Evolutionary conservation across 1,140 invertebrate species (phyloP).

Genomic region (Lerema accius): DNA sequence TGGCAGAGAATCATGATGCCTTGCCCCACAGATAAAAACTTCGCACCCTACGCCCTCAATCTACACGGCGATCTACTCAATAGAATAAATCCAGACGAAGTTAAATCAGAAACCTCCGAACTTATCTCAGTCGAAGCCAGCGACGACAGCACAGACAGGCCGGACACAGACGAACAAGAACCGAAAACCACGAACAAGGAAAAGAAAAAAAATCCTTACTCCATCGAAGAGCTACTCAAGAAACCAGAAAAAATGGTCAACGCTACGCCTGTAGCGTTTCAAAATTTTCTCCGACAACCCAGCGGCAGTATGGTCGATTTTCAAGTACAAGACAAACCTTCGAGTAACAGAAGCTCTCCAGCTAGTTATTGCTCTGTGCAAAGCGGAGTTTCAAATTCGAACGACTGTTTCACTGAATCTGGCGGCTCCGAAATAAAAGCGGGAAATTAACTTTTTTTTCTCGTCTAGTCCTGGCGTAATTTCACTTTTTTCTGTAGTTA

Average conservation of each 20-base stretch:
- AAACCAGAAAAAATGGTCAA: conserved; percentile 86
- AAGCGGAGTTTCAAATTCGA: conserved; percentile 70
- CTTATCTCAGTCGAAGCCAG: conserved; percentile 83
- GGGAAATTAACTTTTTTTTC: conserved; percentile 53
- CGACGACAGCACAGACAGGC: conserved; percentile 85
- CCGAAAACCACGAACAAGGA: conserved; percentile 57
- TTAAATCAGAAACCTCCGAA: conserved; percentile 75
- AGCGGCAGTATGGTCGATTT: conserved; percentile 73
- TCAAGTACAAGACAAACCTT: conserved; percentile 56
- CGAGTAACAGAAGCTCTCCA: conserved; percentile 70
- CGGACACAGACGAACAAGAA: conserved; percentile 83
- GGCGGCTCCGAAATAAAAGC: conserved; percentile 70
- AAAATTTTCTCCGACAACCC: conserved; percentile 72
- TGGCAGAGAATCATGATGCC: conserved; percentile 84
- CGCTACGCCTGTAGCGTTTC: conserved; percentile 58
- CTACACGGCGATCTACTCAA: conserved; percentile 65
- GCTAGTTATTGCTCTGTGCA: conserved; percentile 74
- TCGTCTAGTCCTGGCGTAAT: conserved; percentile 23
- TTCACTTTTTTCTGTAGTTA: conserved; percentile 1
- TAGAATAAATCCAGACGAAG: conserved; percentile 69
- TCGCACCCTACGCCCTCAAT: conserved; percentile 66
- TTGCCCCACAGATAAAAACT: conserved; percentile 75
- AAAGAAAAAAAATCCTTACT: conserved; percentile 91
- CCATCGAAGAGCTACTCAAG: conserved; percentile 93
- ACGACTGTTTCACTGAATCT: conserved; percentile 67